Percentiles rank a stretch among this genome's conserved stretches.
These are phyloP conservation scores for Mylabris sibirica DNA, from an alignment of 2,888 invertebrate species.

Conservation along the genomic window DNA sequence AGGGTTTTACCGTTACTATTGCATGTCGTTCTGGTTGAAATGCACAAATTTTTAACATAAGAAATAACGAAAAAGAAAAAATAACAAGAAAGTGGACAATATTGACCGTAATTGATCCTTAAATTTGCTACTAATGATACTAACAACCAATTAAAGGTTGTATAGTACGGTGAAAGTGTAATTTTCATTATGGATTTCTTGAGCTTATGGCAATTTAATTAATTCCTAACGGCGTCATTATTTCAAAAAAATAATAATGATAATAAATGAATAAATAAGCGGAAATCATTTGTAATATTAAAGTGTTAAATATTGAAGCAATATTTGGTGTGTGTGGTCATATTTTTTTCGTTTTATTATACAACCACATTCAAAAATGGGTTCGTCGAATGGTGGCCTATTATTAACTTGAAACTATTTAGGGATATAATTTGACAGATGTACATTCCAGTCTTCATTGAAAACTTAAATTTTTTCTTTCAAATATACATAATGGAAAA, in stretches of 20 bases:
- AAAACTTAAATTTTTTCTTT: not conserved
- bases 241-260: not conserved
- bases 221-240: not conserved
- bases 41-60: not conserved
- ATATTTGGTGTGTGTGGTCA: not conserved
- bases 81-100: not conserved
- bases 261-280: not conserved
- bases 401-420: slow-evolving; percentile 3
- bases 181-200: not conserved
- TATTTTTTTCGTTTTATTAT: not conserved
- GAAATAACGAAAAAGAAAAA: not conserved
- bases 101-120: slow-evolving; percentile 8
- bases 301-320: not conserved
- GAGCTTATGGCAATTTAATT: slow-evolving; percentile 10
- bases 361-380: not conserved
- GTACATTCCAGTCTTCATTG: not conserved
- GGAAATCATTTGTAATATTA: not conserved
- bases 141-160: slow-evolving; percentile 12
- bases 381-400: not conserved
- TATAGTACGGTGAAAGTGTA: slow-evolving; percentile 5
- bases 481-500: not conserved
- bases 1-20: not conserved
- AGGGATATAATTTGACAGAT: slow-evolving; percentile 11
- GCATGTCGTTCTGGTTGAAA: not conserved
- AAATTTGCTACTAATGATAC: slow-evolving; percentile 13